Evolutionary conservation across 2,797 vertebrate genomes (phyloP).

Genomic region (Sebastolobus altivelis): DNA sequence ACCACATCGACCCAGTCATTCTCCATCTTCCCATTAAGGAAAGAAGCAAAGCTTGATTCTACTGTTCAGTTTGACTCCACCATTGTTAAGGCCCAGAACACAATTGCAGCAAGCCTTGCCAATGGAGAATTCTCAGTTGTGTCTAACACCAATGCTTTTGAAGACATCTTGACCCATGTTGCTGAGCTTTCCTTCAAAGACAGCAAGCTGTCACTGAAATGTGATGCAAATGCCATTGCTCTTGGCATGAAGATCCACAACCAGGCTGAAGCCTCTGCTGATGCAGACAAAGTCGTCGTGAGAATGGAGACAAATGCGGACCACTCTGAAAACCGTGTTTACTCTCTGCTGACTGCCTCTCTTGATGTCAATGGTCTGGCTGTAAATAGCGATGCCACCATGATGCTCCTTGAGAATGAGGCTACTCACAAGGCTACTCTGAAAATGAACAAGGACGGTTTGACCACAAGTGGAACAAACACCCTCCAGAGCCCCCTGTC

Average conservation of each 20-base stretch:
- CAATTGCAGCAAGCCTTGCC: constrained; percentile 78
- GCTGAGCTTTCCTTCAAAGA: constrained; percentile 85
- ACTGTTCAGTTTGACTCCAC: constrained; percentile 86
- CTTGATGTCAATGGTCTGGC: constrained; percentile 86
- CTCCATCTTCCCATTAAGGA: constrained; percentile 75
- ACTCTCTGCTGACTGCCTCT: constrained; percentile 84
- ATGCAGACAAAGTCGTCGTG: constrained; percentile 79
- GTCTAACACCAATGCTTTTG: constrained; percentile 87
- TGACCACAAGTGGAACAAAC: constrained; percentile 87
- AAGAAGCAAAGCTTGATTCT: constrained; percentile 84
- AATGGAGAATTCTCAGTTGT: constrained; percentile 80
- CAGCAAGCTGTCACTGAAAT: constrained; percentile 85
- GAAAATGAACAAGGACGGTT: constrained; percentile 85
- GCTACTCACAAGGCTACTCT: constrained; percentile 88
- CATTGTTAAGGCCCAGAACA: constrained; percentile 85
- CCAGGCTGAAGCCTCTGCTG: constrained; percentile 85
- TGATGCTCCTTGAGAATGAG: constrained; percentile 85
- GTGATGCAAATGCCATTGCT: constrained; percentile 84
- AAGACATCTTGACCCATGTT: constrained; percentile 56
- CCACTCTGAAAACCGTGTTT: constrained; percentile 80
- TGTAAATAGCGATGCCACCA: constrained; percentile 86
- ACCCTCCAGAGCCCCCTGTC: constrained; percentile 86
- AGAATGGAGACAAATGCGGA: constrained; percentile 87
- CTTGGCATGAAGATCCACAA: constrained; percentile 83
- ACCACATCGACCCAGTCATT: constrained; percentile 78